Percentiles rank a stretch among this genome's conserved stretches.
These are phyloP conservation scores for Morone saxatilis DNA, from an alignment of 2,113 vertebrate species.

Conservation along the genomic window DNA sequence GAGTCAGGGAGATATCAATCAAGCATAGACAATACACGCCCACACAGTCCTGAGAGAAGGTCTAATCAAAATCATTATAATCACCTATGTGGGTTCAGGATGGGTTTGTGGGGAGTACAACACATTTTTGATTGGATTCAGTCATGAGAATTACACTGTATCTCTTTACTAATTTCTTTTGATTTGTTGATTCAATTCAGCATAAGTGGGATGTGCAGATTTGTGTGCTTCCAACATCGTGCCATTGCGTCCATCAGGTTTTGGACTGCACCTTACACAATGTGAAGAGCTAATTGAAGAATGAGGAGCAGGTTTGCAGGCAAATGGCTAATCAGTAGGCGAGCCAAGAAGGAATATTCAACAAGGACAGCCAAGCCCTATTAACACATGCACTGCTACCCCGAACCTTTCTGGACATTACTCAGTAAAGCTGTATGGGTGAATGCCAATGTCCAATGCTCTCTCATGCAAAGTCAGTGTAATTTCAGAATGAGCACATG, in stretches of 20 bases:
- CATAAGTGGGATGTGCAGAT: background rate
- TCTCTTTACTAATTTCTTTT: no score
- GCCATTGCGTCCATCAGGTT: background rate
- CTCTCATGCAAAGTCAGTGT: no score
- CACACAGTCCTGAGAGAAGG: background rate
- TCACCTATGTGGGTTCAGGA: background rate
- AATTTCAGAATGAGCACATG: no score
- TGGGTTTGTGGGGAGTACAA: no score
- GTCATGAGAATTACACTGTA: no score
- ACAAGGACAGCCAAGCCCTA: no score
- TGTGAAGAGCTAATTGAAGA: background rate
- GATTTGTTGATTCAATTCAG: background rate
- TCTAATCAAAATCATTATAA: background rate
- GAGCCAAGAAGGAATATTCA: background rate
- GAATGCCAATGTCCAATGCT: no score
- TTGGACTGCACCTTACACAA: background rate
- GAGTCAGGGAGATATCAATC: background rate
- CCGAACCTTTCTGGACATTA: no score
- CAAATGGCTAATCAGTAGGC: background rate
- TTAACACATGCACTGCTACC: no score
- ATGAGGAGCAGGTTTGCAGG: background rate
- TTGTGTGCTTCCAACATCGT: background rate
- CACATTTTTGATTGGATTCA: no score
- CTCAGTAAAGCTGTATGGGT: no score
- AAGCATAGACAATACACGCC: background rate